Conservation (phyloP, 2,797 vertebrate species). For the Capromys pilorides region DNA sequence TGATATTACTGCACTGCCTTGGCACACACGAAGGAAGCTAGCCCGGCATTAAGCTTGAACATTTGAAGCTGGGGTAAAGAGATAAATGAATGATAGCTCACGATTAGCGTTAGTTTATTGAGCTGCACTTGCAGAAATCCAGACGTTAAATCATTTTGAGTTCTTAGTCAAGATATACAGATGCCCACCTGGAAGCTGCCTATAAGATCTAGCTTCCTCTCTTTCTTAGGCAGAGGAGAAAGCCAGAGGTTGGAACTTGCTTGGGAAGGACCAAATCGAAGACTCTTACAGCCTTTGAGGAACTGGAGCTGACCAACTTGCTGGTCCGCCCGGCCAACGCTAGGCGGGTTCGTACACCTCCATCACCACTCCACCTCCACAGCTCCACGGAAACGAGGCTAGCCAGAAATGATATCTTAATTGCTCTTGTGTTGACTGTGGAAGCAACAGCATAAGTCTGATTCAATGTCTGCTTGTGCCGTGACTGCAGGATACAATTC, state of each 20-base stretch:
- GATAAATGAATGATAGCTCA: neutral
- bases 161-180: neutral
- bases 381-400: neutral
- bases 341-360: neutral
- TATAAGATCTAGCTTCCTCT: neutral
- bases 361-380: neutral
- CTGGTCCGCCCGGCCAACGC: neutral
- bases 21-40: slow-evolving; percentile 35
- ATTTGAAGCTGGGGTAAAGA: neutral
- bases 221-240: neutral
- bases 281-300: neutral
- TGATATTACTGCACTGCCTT: neutral
- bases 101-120: slow-evolving; percentile 24
- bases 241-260: neutral
- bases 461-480: neutral
- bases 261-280: neutral
- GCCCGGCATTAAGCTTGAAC: neutral
- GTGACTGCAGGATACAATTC: neutral
- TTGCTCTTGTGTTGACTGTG: neutral
- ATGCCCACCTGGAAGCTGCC: neutral
- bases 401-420: neutral
- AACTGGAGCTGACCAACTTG: neutral
- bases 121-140: neutral
- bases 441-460: neutral
- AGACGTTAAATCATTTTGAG: neutral